Base-by-base conservation (phyloP, 2,113 vertebrate genomes). In the Tretioscincus oriximinensis region DNA sequence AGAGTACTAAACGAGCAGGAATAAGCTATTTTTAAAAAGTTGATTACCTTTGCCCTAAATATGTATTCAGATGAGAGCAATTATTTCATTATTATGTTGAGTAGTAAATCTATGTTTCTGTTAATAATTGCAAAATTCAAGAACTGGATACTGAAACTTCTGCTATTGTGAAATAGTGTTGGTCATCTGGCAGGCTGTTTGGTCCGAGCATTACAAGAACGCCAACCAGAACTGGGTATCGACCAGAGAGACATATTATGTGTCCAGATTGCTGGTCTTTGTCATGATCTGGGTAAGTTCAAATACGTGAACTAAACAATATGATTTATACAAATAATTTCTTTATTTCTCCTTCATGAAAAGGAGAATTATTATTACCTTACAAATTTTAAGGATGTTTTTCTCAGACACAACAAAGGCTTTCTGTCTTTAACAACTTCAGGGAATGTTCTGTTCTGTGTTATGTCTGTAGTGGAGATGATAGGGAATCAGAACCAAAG, bases 191-290 rank as follows among this genome's bases (percentile, higher is more conserved):
- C 98, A 31, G 97, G 98, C 35, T 89, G 76, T 85, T 95, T 99
- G 8, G 95, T 96, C 24, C 92, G 92, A 75, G 82, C 90, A 24
- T 93, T 99, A 51, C 92, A 91, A 63, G 93, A 97, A 26, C 95
- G 88, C 26, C 98, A 99, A 20, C 97, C 96, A 1, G 98, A 98
- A 2, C 94, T 99, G 76, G 74, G 87, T 49, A 98, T 99, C 83
- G 95, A 91, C 58, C 84, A 82, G 3, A 92, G 95, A 85, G 98
- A 99, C 76, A 89, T 97, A 18, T 96, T 99, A 1, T 99, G 98
- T 78, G 97, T 99, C 75, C 97, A 98, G 92, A 98, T 99, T 0
- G 98, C 98, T 12, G 98, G 98, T 1, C 97, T 99, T 75, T 99
- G 98, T 82, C 98, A 99, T 4, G 98, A 99, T 88, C 90, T 99